Base-by-base conservation (phyloP, 1,140 invertebrate genomes). In the Drosophila elegans region DNA sequence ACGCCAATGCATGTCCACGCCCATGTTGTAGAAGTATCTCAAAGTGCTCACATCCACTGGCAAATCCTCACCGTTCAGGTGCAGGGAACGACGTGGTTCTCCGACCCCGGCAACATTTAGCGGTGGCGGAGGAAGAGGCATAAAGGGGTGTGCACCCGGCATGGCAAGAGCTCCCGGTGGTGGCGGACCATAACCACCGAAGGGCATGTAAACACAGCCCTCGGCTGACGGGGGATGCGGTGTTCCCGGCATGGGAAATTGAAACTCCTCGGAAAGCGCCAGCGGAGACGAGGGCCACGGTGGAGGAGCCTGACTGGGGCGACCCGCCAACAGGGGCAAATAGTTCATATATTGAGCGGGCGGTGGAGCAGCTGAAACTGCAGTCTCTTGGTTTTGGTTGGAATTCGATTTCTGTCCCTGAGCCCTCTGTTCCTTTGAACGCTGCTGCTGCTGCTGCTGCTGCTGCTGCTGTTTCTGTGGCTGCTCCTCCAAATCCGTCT, bases 11-110 rank as follows among this genome's bases (percentile, higher is more conserved):
- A 93, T 93, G 34, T 95, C 95, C 39, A 95, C 89, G 76, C 95
- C 95, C 74, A 95, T 90, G 90, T 96, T 96, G 91, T 94, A 96
- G 85, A 94, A 96, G 77, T 94, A 95, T 57, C 95, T 93, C 42
- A 95, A 86, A 9, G 95, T 95, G 32, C 92, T 88, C 45, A 95
- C 91, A 91, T 96, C 95, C 61, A 93, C 93, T 4, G 94, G 95
- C 62, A 95, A 92, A 76, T 95, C 95, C 45, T 92, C 92, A 9
- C 94, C 94, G 77, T 93, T 94, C 21, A 92, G 63, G 48, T 94
- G 93, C 9, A 94, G 60, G 51, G 80, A 91, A 21, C 71, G 80
- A 25, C 36, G 93, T 93, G 69, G 93, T 90, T 72, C 62, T 7
- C 32, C 41, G 13, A 59, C 51, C 1, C 39, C 44, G 34, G 49